Percentiles rank a stretch among this genome's conserved stretches.
Evolutionary conservation across 2,113 vertebrate species (phyloP).

Genomic region (Sapayoa aenigma): DNA sequence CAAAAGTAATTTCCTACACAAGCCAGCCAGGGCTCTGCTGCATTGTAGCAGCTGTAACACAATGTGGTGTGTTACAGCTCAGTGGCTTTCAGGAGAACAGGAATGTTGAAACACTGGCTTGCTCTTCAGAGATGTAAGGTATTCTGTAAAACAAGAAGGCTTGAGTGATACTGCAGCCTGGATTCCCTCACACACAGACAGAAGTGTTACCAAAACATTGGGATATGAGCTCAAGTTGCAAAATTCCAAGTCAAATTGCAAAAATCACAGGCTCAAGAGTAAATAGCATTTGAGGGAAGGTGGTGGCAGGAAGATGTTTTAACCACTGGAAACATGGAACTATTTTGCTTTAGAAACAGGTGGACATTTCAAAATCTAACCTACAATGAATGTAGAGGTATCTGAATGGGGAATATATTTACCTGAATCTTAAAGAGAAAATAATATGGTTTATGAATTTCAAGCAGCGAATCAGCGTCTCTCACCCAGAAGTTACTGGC

Average conservation of each 20-base stretch:
- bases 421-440: background rate
- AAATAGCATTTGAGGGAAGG: background rate
- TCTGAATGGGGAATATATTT: background rate
- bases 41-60: background rate
- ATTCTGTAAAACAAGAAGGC: background rate
- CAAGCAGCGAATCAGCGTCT: background rate
- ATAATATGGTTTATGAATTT: background rate
- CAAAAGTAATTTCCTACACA: background rate
- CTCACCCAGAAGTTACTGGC: background rate
- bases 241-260: conserved; percentile 3
- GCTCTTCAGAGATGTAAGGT: background rate
- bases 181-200: background rate
- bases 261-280: background rate
- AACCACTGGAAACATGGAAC: background rate
- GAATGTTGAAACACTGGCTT: background rate
- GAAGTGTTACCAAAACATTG: conserved; percentile 8
- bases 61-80: background rate
- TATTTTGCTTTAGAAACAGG: background rate
- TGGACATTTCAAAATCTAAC: background rate
- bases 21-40: background rate
- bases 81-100: background rate
- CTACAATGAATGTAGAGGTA: background rate
- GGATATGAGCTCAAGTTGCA: conserved; percentile 20
- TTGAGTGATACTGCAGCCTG: background rate
- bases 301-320: background rate